Evolutionary conservation across 2,797 vertebrate genomes (phyloP).

Genomic region (Sebastes matsubarae): DNA sequence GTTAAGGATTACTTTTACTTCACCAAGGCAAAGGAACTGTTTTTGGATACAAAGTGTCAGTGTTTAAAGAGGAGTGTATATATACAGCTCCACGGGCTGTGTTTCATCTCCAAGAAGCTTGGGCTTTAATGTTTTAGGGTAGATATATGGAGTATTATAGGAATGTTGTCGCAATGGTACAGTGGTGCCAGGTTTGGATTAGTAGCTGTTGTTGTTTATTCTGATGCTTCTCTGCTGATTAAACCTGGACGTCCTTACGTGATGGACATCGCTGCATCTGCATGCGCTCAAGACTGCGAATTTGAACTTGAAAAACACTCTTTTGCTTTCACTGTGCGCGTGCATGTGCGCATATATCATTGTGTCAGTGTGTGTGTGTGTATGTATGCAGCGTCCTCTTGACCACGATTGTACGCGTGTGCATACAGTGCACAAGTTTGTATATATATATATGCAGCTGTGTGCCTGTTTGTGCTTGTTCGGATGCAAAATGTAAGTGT

Average conservation of each 20-base stretch:
- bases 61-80: background rate
- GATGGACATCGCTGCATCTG: background rate
- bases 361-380: background rate
- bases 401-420: background rate
- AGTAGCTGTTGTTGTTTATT: background rate
- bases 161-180: conserved; percentile 19
- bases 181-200: background rate
- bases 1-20: conserved; percentile 12
- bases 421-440: background rate
- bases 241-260: background rate
- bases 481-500: background rate
- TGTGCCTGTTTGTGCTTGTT: background rate
- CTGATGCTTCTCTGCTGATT: background rate
- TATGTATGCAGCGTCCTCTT: background rate
- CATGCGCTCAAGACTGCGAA: background rate
- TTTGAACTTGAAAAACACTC: conserved; percentile 33
- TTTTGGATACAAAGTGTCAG: conserved; percentile 3
- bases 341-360: background rate
- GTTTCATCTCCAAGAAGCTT: conserved; percentile 11
- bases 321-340: conserved; percentile 1
- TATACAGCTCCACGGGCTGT: conserved; percentile 1
- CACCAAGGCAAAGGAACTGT: background rate
- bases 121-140: background rate
- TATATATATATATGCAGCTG: background rate
- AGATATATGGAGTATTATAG: background rate